Evolutionary conservation across 1,140 invertebrate species (phyloP).

Genomic region (Archivesica marissinica): DNA sequence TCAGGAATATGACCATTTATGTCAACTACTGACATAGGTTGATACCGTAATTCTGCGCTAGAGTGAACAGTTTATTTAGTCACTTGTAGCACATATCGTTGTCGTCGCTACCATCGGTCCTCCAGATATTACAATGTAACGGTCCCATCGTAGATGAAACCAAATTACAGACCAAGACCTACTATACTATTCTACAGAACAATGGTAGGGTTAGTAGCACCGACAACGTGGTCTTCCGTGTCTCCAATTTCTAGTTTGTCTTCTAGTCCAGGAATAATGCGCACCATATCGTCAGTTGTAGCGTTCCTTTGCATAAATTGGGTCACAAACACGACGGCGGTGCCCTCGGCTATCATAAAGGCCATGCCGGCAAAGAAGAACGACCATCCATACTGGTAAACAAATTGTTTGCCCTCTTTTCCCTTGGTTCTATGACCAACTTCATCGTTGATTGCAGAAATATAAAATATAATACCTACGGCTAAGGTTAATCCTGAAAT

Average conservation of each 20-base stretch:
- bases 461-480: slow-evolving; percentile 79
- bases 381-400: slow-evolving; percentile 78
- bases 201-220: slow-evolving; percentile 52
- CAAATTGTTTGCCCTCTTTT: slow-evolving; percentile 67
- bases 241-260: slow-evolving; percentile 64
- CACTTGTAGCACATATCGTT: too few relatives aligned
- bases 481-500: slow-evolving; percentile 75
- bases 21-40: too few relatives aligned
- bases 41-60: too few relatives aligned
- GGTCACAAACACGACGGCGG: slow-evolving; percentile 76
- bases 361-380: slow-evolving; percentile 76
- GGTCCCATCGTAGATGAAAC: too few relatives aligned
- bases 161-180: too few relatives aligned
- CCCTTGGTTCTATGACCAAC: slow-evolving; percentile 74
- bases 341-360: slow-evolving; percentile 74
- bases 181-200: too few relatives aligned
- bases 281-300: slow-evolving; percentile 71
- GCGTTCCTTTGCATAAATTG: slow-evolving; percentile 74
- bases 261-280: slow-evolving; percentile 74
- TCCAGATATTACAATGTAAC: too few relatives aligned
- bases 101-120: too few relatives aligned
- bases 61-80: too few relatives aligned
- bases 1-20: too few relatives aligned
- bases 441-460: slow-evolving; percentile 80
- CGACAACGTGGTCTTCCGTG: slow-evolving; percentile 11